Base-by-base conservation (phyloP, 2,797 vertebrate genomes). In the Furcifer pardalis region DNA sequence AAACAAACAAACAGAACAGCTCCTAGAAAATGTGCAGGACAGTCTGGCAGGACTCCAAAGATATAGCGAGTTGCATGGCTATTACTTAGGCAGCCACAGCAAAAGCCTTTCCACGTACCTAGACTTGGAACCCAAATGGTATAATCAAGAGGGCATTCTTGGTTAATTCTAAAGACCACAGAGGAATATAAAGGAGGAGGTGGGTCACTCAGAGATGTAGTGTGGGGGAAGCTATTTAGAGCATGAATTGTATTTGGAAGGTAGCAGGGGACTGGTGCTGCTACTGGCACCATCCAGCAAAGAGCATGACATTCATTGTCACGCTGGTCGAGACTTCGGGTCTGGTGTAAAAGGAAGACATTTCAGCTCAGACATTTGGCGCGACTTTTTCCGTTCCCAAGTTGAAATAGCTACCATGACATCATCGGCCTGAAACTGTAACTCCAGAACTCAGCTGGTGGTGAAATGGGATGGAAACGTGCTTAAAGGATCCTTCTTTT, bases 401-500 rank as follows among this genome's bases (percentile, higher is more conserved):
- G 79, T 86, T 63, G 89, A 92, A 94, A 92, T 91, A 88, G 91
- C 91, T 92, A 89, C 62, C 78, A 87, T 94, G 91, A 95, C 7
- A 0, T 94, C 92, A 0, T 93, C 93, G 94, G 76, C 89, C 89
- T 92, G 80, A 88, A 91, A 87, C 52, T 87, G 73, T 87, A 93
- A 88, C 91, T 92, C 93, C 92, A 89, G 37, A 32, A 82, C 90
- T 91, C 91, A 92, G 90, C 91, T 94, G 92, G 93, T 91, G 91
- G 89, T 77, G 85, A 25, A 87, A 21, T n/a, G n/a, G n/a, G n/a
- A n/a, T n/a, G n/a, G n/a, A n/a, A n/a, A n/a, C n/a, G n/a, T n/a
- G n/a, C n/a, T n/a, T n/a, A n/a, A n/a, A n/a, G n/a, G n/a, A n/a
- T n/a, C n/a, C n/a, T n/a, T n/a, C n/a, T n/a, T n/a, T n/a, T n/a